These are phyloP conservation scores for Apostichopus japonicus DNA, from an alignment of 35 echinoderm and acorn worm species.

Conservation along the genomic window DNA sequence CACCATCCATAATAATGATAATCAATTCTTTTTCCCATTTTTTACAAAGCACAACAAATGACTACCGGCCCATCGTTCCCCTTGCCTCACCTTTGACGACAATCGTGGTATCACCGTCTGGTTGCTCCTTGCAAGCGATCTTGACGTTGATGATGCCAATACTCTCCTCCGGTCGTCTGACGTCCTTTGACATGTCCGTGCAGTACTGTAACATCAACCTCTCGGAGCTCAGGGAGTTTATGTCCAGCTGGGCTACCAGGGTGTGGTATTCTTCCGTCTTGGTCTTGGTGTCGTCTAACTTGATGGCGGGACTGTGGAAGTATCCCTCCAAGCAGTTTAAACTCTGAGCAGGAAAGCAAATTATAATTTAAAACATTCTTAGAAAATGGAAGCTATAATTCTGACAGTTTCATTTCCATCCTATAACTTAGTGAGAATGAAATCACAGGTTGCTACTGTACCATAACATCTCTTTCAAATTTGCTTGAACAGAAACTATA, in stretches of 20 bases:
- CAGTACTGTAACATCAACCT: slow-evolving; percentile 85
- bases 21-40: no score
- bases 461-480: no score
- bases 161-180: slow-evolving; percentile 67
- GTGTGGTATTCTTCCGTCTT: slow-evolving; percentile 65
- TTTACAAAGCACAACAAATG: no score
- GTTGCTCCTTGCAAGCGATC: slow-evolving; percentile 61
- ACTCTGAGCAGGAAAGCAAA: slow-evolving; percentile 50
- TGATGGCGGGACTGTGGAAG: slow-evolving; percentile 80
- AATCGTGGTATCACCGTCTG: slow-evolving; percentile 47
- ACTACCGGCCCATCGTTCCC: no score
- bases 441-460: no score
- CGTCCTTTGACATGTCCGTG: slow-evolving; percentile 63
- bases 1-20: no score
- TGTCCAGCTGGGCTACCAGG: slow-evolving; percentile 59
- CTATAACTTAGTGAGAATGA: no score
- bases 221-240: slow-evolving; percentile 68
- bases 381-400: no score
- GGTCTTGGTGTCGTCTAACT: slow-evolving; percentile 54
- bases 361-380: no score
- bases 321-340: slow-evolving; percentile 80
- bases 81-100: slow-evolving; percentile 76
- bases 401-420: no score
- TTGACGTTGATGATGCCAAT: slow-evolving; percentile 85
- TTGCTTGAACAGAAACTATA: no score